These are phyloP conservation scores for Euura saliciscinereae DNA, from an alignment of 1,140 invertebrate species.

Conservation along the genomic window DNA sequence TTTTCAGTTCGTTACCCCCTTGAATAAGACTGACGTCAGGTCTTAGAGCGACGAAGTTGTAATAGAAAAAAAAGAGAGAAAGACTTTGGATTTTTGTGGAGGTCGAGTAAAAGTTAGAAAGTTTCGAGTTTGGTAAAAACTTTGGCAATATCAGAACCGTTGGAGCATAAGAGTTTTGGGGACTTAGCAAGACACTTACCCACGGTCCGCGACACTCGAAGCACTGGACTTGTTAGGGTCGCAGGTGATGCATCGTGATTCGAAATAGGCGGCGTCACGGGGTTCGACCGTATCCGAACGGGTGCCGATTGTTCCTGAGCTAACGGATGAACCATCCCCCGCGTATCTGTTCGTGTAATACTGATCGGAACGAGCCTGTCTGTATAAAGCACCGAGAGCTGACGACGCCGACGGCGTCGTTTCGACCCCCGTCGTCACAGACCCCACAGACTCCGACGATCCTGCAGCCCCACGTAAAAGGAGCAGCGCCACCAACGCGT, in stretches of 20 bases:
- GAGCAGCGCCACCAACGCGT: conserved; percentile 23
- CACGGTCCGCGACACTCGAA: conserved; percentile 33
- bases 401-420: conserved; percentile 30
- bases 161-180: not conserved
- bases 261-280: conserved; percentile 48
- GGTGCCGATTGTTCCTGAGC: conserved; percentile 38
- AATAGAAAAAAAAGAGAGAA: too few relatives aligned
- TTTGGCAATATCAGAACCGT: not conserved
- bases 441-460: conserved; percentile 22
- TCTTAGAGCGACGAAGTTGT: too few relatives aligned
- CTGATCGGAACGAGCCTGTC: conserved; percentile 47
- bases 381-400: conserved; percentile 43
- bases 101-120: too few relatives aligned
- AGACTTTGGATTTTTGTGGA: too few relatives aligned
- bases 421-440: conserved; percentile 35
- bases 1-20: too few relatives aligned
- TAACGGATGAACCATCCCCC: conserved; percentile 38
- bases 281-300: conserved; percentile 43
- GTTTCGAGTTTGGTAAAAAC: not conserved
- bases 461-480: conserved; percentile 21
- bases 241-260: conserved; percentile 52
- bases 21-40: too few relatives aligned
- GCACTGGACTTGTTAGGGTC: conserved; percentile 41
- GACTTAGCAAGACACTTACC: conserved; percentile 34
- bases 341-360: conserved; percentile 42